Base-by-base conservation (phyloP, 2,797 vertebrate species). In the Sebastes flavidus region DNA sequence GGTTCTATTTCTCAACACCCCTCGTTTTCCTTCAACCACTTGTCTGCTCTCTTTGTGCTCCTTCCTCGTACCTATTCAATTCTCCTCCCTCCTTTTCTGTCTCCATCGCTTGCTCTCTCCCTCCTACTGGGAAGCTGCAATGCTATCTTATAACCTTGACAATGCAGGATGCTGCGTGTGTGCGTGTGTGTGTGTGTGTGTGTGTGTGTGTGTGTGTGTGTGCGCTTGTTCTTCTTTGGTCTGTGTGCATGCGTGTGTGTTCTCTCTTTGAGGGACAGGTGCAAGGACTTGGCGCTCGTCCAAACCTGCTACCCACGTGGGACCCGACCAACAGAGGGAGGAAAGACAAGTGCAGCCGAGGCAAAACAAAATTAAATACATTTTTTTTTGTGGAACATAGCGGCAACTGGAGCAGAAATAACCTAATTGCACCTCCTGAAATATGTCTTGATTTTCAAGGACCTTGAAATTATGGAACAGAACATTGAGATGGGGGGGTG, bases 101-200 rank as follows among this genome's bases (percentile, higher is more conserved):
- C 80, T 85, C 82, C 58, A 61, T 89, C 69, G 4, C 67, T 75
- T 73, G 77, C 72, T 27, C 74, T 63, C 77, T 62, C 34, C 75
- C 75, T 83, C 85, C 84, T 81, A 71, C 84, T 77, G 81, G 49
- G 86, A 81, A 30, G 77, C 80, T 49, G 86, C 83, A 67, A 78
- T 56, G 83, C 84, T 83, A 81, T 90, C 88, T 86, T 59, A 91
- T 94, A 92, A 94, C 93, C 94, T 94, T 95, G 92, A 93, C 91
- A 80, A 90, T 80, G 82, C 81, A 77, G 83, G 87, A 86, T 82
- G 82, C 78, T 16, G 42, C 25, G 32, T 49, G 59, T 66, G 32
- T 76, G 65, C 61, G 65, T 65, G 42, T 49, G 71, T 14, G 67
- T 68, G 25, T 61, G 30, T 11, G 70, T 5, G 27, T 13, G 3